Percentiles rank a stretch among this genome's conserved stretches.
These are phyloP conservation scores for Melanostoma mellinum DNA, from an alignment of 2,888 invertebrate species.

Conservation along the genomic window DNA sequence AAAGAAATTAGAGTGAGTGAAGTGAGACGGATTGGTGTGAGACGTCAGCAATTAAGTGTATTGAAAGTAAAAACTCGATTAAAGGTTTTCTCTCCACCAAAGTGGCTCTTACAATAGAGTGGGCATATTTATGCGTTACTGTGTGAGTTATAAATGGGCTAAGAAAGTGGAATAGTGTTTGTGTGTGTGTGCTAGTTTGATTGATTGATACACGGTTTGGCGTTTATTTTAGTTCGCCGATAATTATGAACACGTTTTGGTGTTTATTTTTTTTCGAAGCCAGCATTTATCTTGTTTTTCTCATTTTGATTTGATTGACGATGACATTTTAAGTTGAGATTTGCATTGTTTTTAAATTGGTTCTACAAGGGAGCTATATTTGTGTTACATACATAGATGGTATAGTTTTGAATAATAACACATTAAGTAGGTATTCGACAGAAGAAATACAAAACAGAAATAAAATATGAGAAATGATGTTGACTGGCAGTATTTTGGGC, in stretches of 20 bases:
- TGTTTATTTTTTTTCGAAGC: conserved; percentile 19
- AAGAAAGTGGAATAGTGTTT: background rate
- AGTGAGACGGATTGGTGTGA: conserved; percentile 57
- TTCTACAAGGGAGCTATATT: conserved; percentile 56
- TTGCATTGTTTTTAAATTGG: conserved; percentile 67
- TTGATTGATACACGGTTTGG: conserved; percentile 70
- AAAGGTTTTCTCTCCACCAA: conserved; percentile 31
- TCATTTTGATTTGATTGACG: conserved; percentile 68
- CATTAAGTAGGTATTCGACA: background rate
- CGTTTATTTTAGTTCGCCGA: conserved; percentile 64
- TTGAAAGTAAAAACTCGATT: conserved; percentile 63
- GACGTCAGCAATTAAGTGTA: conserved; percentile 60
- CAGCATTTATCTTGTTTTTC: conserved; percentile 9
- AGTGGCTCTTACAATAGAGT: conserved; percentile 19
- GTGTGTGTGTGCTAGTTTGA: conserved; percentile 55
- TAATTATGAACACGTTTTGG: conserved; percentile 61
- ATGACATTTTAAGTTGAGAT: conserved; percentile 71
- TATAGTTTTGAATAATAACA: conserved; percentile 11
- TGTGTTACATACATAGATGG: background rate
- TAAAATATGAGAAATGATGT: background rate
- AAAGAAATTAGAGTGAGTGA: conserved; percentile 32
- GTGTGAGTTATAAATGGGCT: conserved; percentile 5
- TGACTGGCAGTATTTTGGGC: background rate
- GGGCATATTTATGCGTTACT: background rate
- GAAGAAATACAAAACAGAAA: background rate